Percentiles rank a stretch among this genome's conserved stretches.
These are phyloP conservation scores for Acanthurus tractus DNA, from an alignment of 2,797 vertebrate genomes.

Conservation along the genomic window DNA sequence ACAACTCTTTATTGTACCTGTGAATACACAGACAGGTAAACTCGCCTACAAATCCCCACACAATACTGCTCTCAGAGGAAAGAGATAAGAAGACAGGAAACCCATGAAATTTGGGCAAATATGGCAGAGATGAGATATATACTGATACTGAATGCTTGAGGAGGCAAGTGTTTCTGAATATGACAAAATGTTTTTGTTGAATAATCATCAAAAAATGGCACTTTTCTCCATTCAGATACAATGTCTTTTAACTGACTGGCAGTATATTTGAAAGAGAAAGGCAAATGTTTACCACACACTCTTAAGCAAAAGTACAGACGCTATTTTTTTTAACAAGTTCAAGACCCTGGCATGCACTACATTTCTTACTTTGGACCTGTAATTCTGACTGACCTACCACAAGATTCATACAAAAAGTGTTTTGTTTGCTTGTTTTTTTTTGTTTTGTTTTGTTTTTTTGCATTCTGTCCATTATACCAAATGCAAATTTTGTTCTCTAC, in stretches of 20 bases:
- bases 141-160: conserved; percentile 38
- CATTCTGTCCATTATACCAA: conserved; percentile 64
- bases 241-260: conserved; percentile 64
- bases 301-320: conserved; percentile 77
- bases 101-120: conserved; percentile 44
- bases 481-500: conserved; percentile 58
- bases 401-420: conserved; percentile 65
- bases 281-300: conserved; percentile 75
- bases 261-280: conserved; percentile 81
- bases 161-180: conserved; percentile 39
- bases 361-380: conserved; percentile 73
- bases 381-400: conserved; percentile 66
- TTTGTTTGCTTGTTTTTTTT: neutral
- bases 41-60: conserved; percentile 34
- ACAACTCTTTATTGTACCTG: conserved; percentile 65
- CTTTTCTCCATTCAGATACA: conserved; percentile 61
- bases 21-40: conserved; percentile 38
- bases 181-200: conserved; percentile 26
- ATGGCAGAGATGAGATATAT: conserved; percentile 52
- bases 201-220: conserved; percentile 68
- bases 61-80: conserved; percentile 57
- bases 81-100: conserved; percentile 39
- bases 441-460: conserved; percentile 51
- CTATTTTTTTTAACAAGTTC: conserved; percentile 69
- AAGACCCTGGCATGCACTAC: conserved; percentile 79